Evolutionary conservation across 2,113 vertebrate genomes (phyloP), one percentile per base, ranked within the genome.

Genomic region (Varanus salvator): DNA sequence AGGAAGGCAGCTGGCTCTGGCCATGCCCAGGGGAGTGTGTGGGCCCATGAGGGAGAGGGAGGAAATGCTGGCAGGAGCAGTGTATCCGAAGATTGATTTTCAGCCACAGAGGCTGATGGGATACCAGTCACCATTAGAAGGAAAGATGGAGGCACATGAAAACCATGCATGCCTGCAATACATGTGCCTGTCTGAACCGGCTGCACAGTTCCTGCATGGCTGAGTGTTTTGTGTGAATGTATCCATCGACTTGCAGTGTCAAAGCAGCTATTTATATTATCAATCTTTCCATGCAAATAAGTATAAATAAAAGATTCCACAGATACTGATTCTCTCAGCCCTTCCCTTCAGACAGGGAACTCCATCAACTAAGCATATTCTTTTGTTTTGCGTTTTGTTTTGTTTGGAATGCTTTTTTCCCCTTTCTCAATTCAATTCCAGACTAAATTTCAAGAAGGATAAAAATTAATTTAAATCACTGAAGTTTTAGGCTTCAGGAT

Each of bases 401-500:
- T 71, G 82, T 89, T 77, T 69, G 19, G 0, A 52, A 74, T 83
- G 68, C 80, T 15, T 76, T 86, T 44, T 86, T 48, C 80, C 54
- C 38, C 38, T 88, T 38, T 38, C 54, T 4, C 17, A 0, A 0
- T 2, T 44, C 90, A 88, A 74, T 87, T 82, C 71, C 76, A 86
- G 25, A 94, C 84, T 78, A 83, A n/a, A 57, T 78, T 34, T 25
- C 31, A 96, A 92, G 60, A 88, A 87, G 68, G 91, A 94, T 87
- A 78, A 95, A 96, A 93, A 92, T 64, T 29, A 27, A 87, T 80
- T 17, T 54, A 66, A 90, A 91, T 77, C 87, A 87, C 8, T 85
- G 87, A 92, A 88, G 90, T 90, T 80, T 60, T 23, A 86, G 87
- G 86, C 68, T 88, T 84, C 90, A 94, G 95, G 90, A 96, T 93